These are phyloP conservation scores for Epinephelus coioides DNA, from an alignment of 2,797 vertebrate species.

Conservation along the genomic window DNA sequence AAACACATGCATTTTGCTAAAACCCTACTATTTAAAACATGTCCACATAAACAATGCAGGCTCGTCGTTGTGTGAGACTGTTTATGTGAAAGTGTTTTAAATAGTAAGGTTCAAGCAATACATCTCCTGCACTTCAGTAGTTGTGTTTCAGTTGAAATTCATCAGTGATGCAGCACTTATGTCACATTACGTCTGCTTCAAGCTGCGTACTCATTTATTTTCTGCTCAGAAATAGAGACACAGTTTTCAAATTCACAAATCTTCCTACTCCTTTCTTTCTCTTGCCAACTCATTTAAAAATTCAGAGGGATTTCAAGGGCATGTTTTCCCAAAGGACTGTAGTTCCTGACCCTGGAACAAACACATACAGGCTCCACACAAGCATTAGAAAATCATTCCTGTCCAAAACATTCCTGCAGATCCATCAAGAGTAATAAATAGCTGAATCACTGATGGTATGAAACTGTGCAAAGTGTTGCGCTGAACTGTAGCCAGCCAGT, in stretches of 20 bases:
- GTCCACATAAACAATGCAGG: no score
- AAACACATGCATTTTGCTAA: no score
- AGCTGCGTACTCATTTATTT: neutral
- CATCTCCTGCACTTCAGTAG: neutral
- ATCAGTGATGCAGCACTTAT: neutral
- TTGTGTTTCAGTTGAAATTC: neutral
- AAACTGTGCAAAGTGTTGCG: constrained; percentile 4
- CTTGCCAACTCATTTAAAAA: constrained; percentile 1
- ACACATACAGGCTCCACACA: neutral
- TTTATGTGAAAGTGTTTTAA: no score
- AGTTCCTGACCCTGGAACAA: constrained; percentile 15
- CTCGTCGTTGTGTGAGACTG: no score
- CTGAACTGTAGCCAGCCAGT: constrained; percentile 10
- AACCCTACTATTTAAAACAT: no score
- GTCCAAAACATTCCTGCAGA: constrained; percentile 29
- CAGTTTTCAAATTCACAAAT: neutral
- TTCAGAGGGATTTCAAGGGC: neutral
- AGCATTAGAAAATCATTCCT: constrained; percentile 35
- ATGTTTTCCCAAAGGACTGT: constrained; percentile 8
- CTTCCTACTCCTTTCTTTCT: neutral
- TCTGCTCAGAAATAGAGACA: neutral
- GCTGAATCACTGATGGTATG: constrained; percentile 47
- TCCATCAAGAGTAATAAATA: constrained; percentile 27
- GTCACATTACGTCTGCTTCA: neutral
- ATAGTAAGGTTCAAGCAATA: neutral